A percentile compares a stretch with the other conserved stretches of the same genome.
These are phyloP conservation scores for Cyclina sinensis DNA, from an alignment of 1,140 invertebrate genomes.

Conservation along the genomic window DNA sequence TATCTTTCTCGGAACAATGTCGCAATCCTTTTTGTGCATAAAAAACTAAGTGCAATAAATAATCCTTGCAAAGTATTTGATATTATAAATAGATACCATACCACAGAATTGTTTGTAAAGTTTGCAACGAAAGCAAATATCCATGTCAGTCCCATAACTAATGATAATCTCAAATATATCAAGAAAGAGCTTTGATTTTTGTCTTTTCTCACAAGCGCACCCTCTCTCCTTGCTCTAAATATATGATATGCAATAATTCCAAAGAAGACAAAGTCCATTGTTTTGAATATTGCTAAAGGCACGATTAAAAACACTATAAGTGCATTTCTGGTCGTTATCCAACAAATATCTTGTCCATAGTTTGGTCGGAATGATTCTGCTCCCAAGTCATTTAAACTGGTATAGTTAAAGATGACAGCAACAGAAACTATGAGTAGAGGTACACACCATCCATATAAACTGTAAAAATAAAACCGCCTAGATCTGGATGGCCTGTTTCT, in stretches of 20 bases:
- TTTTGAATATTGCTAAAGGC: constrained; percentile 82
- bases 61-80: constrained; percentile 78
- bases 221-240: constrained; percentile 72
- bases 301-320: constrained; percentile 82
- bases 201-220: constrained; percentile 53
- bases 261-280: constrained; percentile 81
- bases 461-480: constrained; percentile 87
- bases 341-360: constrained; percentile 84
- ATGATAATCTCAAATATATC: constrained; percentile 88
- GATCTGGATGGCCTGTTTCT: constrained; percentile 27
- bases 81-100: constrained; percentile 76
- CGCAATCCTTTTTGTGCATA: constrained; percentile 65
- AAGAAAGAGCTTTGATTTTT: constrained; percentile 75
- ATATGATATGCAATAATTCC: constrained; percentile 86
- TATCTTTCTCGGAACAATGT: constrained; percentile 33
- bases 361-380: constrained; percentile 52
- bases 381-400: constrained; percentile 32
- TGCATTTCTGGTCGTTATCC: constrained; percentile 81
- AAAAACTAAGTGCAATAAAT: constrained; percentile 71
- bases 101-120: constrained; percentile 49
- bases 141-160: constrained; percentile 85
- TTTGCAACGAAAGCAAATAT: constrained; percentile 80
- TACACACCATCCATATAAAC: constrained; percentile 87
- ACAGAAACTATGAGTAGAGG: constrained; percentile 86
- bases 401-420: constrained; percentile 86